Percentiles rank a stretch among this genome's conserved stretches.
Evolutionary conservation across 2,113 vertebrate genomes (phyloP).

Genomic region (Tachuris rubrigastra): DNA sequence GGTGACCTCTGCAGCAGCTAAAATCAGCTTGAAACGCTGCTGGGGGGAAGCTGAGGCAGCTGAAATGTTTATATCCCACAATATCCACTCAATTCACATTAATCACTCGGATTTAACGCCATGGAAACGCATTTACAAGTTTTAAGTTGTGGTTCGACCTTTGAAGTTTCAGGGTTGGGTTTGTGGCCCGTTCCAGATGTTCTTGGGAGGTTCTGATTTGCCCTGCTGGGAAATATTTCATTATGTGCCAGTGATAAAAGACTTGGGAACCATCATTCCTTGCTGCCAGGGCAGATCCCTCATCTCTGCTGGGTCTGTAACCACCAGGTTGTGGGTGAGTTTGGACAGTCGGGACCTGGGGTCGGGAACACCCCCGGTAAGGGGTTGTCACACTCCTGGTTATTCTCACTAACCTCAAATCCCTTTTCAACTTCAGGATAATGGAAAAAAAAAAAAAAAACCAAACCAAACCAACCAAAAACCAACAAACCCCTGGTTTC

Average conservation of each 20-base stretch:
- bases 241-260: neutral
- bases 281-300: neutral
- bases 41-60: neutral
- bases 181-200: neutral
- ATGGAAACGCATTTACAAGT: accelerated
- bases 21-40: neutral
- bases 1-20: neutral
- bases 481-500: neutral
- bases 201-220: neutral
- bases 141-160: neutral
- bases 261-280: neutral
- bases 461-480: no score
- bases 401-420: neutral
- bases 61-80: no score
- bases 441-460: neutral
- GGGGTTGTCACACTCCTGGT: neutral
- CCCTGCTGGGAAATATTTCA: neutral
- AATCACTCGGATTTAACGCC: neutral
- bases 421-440: neutral
- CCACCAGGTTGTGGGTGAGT: accelerated
- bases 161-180: neutral
- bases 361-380: neutral
- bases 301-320: accelerated
- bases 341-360: neutral
- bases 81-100: neutral